Conservation (phyloP, 2,888 invertebrate genomes). For the Strigamia maritima region DNA sequence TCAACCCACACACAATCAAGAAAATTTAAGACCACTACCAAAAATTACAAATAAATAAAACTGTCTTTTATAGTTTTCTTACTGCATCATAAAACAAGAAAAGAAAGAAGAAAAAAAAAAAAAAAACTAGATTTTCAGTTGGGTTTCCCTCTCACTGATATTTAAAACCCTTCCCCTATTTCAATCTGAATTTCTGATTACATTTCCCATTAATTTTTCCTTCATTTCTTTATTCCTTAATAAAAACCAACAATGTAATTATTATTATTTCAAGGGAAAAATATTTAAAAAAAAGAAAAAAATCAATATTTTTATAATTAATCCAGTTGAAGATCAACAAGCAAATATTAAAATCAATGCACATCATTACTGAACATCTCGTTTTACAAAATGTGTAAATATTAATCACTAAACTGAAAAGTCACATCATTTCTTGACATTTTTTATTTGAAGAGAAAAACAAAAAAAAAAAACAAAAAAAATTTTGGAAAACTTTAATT, state of each 20-base stretch:
- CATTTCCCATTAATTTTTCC: too few relatives aligned
- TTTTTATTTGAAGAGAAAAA: neutral
- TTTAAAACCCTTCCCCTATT: neutral
- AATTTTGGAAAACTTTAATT: conserved; percentile 25
- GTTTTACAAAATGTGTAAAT: too few relatives aligned
- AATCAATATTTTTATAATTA: too few relatives aligned
- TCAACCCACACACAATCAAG: conserved; percentile 26
- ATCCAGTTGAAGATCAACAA: too few relatives aligned
- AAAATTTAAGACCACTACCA: conserved; percentile 28
- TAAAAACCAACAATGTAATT: too few relatives aligned
- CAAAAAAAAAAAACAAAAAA: neutral
- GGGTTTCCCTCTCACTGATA: neutral
- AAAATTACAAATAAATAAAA: conserved; percentile 34
- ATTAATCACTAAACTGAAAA: too few relatives aligned
- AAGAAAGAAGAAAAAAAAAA: neutral
- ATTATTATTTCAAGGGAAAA: too few relatives aligned
- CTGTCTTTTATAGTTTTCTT: conserved; percentile 22
- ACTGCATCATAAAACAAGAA: neutral
- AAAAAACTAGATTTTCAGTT: neutral
- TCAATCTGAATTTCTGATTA: neutral
- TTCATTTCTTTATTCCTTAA: too few relatives aligned
- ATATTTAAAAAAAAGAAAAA: too few relatives aligned
- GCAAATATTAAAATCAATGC: too few relatives aligned
- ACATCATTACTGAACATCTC: too few relatives aligned
- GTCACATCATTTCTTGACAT: neutral